Percentiles rank a stretch among this genome's conserved stretches.
Conservation (phyloP, 2,797 vertebrate species). For the Zenarchopterus dispar region DNA sequence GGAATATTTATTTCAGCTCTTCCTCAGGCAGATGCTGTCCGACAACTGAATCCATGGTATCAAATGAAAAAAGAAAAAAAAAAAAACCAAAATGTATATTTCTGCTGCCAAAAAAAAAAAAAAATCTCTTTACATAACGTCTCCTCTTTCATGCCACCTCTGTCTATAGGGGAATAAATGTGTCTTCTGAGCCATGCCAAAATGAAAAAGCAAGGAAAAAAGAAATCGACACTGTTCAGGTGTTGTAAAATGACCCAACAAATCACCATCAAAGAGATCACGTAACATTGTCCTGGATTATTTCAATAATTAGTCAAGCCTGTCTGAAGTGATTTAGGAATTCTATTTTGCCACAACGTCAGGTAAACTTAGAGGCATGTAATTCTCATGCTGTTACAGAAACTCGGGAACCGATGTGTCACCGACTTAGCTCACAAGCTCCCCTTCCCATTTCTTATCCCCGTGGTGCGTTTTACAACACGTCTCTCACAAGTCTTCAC, state of each 20-base stretch:
- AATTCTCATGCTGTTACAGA: not conserved
- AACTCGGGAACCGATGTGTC: constrained; percentile 26
- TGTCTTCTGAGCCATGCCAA: not conserved
- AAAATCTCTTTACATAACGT: constrained; percentile 19
- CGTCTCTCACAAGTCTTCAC: constrained; percentile 23
- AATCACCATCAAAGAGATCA: constrained; percentile 6
- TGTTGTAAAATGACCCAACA: not conserved
- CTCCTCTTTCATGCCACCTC: constrained; percentile 3
- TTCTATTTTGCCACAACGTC: constrained; percentile 23
- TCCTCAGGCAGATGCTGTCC: constrained; percentile 43
- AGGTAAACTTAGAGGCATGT: constrained; percentile 27
- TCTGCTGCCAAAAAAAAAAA: constrained; percentile 21
- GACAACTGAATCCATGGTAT: constrained; percentile 25
- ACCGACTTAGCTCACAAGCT: constrained; percentile 30
- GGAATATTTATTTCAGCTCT: constrained; percentile 27
- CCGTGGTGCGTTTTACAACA: constrained; percentile 28
- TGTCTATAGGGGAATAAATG: constrained; percentile 5
- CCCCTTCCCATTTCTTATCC: constrained; percentile 27
- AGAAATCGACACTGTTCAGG: not conserved
- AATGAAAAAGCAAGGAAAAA: not conserved
- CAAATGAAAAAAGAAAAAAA: not conserved
- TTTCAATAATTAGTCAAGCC: constrained; percentile 37
- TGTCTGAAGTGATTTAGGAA: constrained; percentile 28
- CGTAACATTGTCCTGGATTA: constrained; percentile 18
- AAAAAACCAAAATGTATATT: constrained; percentile 12